Conservation (phyloP, 2,888 invertebrate genomes). For the Serrognathus titanus region DNA sequence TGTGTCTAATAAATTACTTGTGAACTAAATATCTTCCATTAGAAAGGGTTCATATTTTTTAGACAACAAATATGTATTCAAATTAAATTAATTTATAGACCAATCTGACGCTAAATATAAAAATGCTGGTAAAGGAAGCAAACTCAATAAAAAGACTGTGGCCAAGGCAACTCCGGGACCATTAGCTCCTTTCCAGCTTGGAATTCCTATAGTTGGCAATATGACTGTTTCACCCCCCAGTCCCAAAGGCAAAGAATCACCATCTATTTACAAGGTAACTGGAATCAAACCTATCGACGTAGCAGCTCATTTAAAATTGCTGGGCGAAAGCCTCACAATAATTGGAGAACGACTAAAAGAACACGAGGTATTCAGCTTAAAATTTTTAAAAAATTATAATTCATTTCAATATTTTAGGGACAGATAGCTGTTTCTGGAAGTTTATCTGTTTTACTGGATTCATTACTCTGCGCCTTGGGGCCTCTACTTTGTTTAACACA, state of each 20-base stretch:
- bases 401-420: slow-evolving; percentile 57
- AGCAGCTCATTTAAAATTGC: slow-evolving; percentile 85
- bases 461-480: slow-evolving; percentile 85
- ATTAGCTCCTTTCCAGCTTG: slow-evolving; percentile 39
- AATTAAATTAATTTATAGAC: slow-evolving; percentile 9
- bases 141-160: slow-evolving; percentile 13
- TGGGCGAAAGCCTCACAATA: slow-evolving; percentile 90
- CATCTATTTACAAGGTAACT: slow-evolving; percentile 57
- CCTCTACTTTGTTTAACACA: slow-evolving; percentile 84
- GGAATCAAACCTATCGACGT: slow-evolving; percentile 83
- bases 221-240: slow-evolving; percentile 43
- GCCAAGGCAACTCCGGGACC: slow-evolving; percentile 13
- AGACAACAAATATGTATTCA: background rate
- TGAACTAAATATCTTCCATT: too few relatives aligned
- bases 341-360: slow-evolving; percentile 91
- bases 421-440: slow-evolving; percentile 95
- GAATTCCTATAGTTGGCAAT: slow-evolving; percentile 40
- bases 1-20: too few relatives aligned
- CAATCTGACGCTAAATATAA: slow-evolving; percentile 12
- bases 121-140: slow-evolving; percentile 12
- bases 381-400: background rate
- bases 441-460: slow-evolving; percentile 88
- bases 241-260: slow-evolving; percentile 40
- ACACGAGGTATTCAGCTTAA: slow-evolving; percentile 67
- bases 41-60: background rate